phyloP scores from a whole-genome alignment of 2,113 vertebrate genomes.

The Bettongia penicillata region DNA sequence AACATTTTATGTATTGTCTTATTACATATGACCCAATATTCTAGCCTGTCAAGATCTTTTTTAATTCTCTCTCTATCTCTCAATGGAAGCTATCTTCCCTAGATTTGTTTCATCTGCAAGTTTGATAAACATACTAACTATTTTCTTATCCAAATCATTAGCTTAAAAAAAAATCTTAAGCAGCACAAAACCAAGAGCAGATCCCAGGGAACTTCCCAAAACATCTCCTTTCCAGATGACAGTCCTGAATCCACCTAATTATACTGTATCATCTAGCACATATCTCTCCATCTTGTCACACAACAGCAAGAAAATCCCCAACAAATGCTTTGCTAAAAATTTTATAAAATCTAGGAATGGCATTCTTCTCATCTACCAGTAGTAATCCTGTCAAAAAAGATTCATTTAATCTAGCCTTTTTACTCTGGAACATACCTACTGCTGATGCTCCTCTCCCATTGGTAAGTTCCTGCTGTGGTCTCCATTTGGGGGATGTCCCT shows the following conservation, averaged over 20 bases:
- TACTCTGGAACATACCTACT: neutral
- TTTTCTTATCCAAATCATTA: neutral
- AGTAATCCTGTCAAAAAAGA: neutral
- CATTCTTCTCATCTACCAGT: neutral
- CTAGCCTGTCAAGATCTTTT: neutral
- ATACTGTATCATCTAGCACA: neutral
- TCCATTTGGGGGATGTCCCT: neutral
- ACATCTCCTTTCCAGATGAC: neutral
- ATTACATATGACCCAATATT: neutral
- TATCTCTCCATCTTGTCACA: neutral
- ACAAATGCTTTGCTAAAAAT: neutral
- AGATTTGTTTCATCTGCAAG: neutral
- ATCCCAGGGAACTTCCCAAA: neutral
- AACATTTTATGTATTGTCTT: neutral
- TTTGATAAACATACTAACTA: neutral
- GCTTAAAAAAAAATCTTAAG: neutral
- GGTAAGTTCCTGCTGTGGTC: neutral
- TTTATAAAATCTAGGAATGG: neutral
- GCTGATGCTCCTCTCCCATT: neutral
- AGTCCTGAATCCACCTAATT: neutral
- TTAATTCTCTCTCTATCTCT: neutral
- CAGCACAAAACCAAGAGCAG: neutral
- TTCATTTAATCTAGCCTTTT: neutral
- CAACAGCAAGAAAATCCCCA: neutral
- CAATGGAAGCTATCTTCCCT: neutral